These are phyloP conservation scores for Euplexia lucipara DNA, from an alignment of 2,888 invertebrate species.

Conservation along the genomic window DNA sequence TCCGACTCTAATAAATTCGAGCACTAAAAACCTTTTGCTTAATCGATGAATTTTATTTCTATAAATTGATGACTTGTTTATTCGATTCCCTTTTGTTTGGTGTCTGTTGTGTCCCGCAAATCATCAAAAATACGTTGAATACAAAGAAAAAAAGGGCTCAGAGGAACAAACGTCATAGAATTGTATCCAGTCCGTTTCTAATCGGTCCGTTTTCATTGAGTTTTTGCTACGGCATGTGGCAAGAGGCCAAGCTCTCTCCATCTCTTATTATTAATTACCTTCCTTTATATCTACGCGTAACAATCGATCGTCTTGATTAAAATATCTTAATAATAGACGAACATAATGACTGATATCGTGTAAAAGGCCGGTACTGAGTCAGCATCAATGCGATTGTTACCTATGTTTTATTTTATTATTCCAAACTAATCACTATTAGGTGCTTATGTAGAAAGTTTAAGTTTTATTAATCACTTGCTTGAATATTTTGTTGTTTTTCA, in stretches of 20 bases:
- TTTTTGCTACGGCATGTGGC: constrained; percentile 89
- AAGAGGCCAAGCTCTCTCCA: constrained; percentile 75
- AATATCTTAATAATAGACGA: constrained; percentile 88
- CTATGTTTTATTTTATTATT: constrained; percentile 43
- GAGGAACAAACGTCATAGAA: constrained; percentile 80
- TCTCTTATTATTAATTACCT: constrained; percentile 90
- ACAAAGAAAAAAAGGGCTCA: constrained; percentile 84
- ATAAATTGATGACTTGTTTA: constrained; percentile 72
- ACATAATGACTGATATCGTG: constrained; percentile 78
- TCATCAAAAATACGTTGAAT: constrained; percentile 78
- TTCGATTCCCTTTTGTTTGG: constrained; percentile 67
- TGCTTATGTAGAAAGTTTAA: constrained; percentile 8
- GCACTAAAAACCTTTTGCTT: constrained; percentile 53
- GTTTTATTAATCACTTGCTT: constrained; percentile 5
- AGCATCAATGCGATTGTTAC: constrained; percentile 65
- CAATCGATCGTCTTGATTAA: constrained; percentile 89
- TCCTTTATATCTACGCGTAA: constrained; percentile 85
- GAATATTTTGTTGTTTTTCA: neutral
- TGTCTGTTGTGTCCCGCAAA: constrained; percentile 77
- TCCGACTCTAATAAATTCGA: constrained; percentile 44
- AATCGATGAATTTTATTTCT: constrained; percentile 67
- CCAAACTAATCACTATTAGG: constrained; percentile 22
- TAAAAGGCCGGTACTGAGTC: constrained; percentile 74
- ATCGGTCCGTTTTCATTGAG: constrained; percentile 86
- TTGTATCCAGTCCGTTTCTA: constrained; percentile 86